These are phyloP conservation scores for Pseudorasbora parva DNA, from an alignment of 2,113 vertebrate genomes.

Conservation along the genomic window DNA sequence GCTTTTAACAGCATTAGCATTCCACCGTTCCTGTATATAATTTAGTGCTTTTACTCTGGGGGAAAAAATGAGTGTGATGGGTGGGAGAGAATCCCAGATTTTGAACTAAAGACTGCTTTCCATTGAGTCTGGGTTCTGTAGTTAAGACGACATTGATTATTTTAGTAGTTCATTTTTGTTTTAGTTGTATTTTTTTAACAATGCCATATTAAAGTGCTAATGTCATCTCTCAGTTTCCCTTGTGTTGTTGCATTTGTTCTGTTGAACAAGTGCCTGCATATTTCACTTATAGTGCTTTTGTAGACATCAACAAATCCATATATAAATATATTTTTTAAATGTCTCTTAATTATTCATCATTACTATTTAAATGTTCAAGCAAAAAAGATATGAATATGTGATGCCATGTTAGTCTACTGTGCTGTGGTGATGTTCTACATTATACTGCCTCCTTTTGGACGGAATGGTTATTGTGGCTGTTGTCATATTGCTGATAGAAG, in stretches of 20 bases:
- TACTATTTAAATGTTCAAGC: too few species aligned
- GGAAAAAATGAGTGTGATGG: conserved; percentile 13
- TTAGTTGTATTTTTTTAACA: neutral
- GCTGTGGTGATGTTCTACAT: neutral
- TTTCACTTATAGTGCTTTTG: neutral
- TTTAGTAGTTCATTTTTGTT: neutral
- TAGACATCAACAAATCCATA: neutral
- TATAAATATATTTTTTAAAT: neutral
- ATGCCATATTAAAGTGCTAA: neutral
- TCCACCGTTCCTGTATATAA: conserved; percentile 67
- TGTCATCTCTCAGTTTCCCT: neutral
- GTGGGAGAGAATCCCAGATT: neutral
- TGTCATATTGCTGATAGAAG: neutral
- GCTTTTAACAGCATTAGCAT: conserved; percentile 73
- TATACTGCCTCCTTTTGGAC: conserved; percentile 32
- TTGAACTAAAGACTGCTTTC: neutral
- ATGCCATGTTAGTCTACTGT: neutral
- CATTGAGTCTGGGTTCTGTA: neutral
- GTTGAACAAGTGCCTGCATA: too few species aligned
- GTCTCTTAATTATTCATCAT: too few species aligned
- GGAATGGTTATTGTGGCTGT: neutral
- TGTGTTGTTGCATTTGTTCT: neutral
- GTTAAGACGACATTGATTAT: neutral
- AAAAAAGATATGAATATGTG: neutral
- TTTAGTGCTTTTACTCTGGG: conserved; percentile 69